Evolutionary conservation across 2,888 invertebrate genomes (phyloP), one percentile per base, ranked within the genome.

Genomic region (Ophion obscuratus): DNA sequence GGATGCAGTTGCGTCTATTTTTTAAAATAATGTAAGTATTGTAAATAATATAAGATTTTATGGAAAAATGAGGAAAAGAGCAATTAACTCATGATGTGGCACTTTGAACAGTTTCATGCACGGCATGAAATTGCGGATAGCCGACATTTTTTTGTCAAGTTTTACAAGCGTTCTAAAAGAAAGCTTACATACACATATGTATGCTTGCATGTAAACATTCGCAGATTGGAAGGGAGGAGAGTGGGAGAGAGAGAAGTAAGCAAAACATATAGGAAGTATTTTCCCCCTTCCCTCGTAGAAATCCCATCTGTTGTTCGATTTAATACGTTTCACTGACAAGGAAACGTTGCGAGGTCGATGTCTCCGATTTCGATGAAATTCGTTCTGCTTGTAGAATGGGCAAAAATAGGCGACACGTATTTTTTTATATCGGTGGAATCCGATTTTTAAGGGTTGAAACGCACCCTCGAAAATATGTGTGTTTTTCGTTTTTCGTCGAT

Each of bases 281-380:
- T 82, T 40, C 20, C 24, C 40, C 31, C 57, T 73, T 64, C 17
- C 4, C 53, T 47, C 70, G 70, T 27, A 20, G 62, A 83, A 61
- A 59, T 75, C 20, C 20, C 64, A 40, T 64, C 83, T 83, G 83
- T 83, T 77, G 82, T 87, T 83, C 71, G 70, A 83, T 87, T 82
- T 71, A 84, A 83, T 79, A 82, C 66, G 84, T 76, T 73, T 81
- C 57, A 11, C 47, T 31, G 73, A 24, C 24, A 24, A 24, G 24
- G 24, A 24, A 24, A 1, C 24, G 24, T 24, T 24, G 24, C 24
- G 24, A 24, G 24, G 24, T 1, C 24, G 24, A 24, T 24, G 24
- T 24, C 24, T 24, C 24, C 24, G 24, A 24, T 24, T 24, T 24
- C 24, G 24, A 24, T 24, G 24, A 24, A 24, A 24, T 1, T 24